A percentile compares a stretch with the other conserved stretches of the same genome.
phyloP scores from a whole-genome alignment of 2,888 invertebrate species.

The Asteroscopus sphinx region DNA sequence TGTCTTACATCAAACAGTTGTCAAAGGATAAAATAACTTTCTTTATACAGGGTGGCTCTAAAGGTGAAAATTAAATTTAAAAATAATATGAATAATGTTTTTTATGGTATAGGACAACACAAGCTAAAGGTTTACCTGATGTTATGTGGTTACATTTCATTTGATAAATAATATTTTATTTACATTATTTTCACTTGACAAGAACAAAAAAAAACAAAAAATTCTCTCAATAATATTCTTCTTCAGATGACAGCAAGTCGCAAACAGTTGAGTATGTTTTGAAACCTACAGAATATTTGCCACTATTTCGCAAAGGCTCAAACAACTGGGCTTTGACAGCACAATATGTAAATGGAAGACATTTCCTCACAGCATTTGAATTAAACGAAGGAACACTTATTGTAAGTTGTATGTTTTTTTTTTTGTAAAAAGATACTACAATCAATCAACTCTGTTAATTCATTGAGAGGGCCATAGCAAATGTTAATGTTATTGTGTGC shows the following conservation, averaged over 20 bases:
- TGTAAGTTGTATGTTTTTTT: conserved; percentile 68
- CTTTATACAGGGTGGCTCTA: conserved; percentile 83
- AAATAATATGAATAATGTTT: too few species aligned
- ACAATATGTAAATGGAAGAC: conserved; percentile 87
- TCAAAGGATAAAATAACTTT: conserved; percentile 87
- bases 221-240: not conserved
- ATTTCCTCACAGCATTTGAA: conserved; percentile 86
- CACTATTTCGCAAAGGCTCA: conserved; percentile 79
- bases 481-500: too few species aligned
- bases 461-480: too few species aligned
- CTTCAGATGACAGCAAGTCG: conserved; percentile 78
- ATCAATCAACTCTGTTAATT: too few species aligned
- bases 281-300: conserved; percentile 83
- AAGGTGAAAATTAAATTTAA: conserved; percentile 68
- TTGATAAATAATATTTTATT: not conserved
- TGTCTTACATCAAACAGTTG: conserved; percentile 86
- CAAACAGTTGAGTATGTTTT: conserved; percentile 83
- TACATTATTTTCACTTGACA: not conserved
- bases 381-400: conserved; percentile 84
- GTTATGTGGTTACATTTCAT: too few species aligned
- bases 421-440: too few species aligned
- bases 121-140: too few species aligned
- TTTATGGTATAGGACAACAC: too few species aligned
- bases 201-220: not conserved
- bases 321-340: conserved; percentile 85